A percentile compares a stretch with the other conserved stretches of the same genome.
Conservation (phyloP, 2,113 vertebrate genomes). For the Amphiprion percula region DNA sequence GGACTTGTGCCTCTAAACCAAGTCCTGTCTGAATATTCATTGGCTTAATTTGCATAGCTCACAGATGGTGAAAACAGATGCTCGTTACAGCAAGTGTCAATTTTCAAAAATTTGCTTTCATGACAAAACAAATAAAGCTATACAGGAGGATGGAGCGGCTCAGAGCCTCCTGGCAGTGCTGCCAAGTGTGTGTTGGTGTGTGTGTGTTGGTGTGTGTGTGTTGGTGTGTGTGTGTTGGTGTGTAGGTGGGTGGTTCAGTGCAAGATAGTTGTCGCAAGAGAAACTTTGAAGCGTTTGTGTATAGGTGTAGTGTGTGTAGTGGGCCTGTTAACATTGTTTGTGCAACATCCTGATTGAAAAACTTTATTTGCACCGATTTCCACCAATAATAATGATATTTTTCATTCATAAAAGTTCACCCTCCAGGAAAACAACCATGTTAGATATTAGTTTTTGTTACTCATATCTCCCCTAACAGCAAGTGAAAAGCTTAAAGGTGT, state of each 20-base stretch:
- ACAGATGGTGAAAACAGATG: constrained; percentile 86
- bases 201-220: constrained; percentile 32
- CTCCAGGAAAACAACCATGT: neutral
- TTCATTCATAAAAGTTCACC: neutral
- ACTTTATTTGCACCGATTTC: constrained; percentile 1
- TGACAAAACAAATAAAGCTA: constrained; percentile 86
- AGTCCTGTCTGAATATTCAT: constrained; percentile 86
- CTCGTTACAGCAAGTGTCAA: constrained; percentile 79
- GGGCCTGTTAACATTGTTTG: constrained; percentile 13
- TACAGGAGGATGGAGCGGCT: constrained; percentile 75
- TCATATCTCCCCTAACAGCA: neutral
- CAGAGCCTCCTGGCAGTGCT: constrained; percentile 70
- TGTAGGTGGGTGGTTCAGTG: constrained; percentile 15
- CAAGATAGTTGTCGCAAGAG: constrained; percentile 26
- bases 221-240: constrained; percentile 29
- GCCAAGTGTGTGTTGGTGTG: constrained; percentile 39
- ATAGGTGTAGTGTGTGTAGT: constrained; percentile 3
- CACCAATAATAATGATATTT: neutral
- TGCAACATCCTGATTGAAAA: neutral
- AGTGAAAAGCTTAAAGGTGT: neutral
- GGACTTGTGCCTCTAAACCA: constrained; percentile 78
- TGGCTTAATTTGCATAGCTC: constrained; percentile 80
- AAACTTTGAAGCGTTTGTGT: constrained; percentile 58
- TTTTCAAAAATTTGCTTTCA: constrained; percentile 83
- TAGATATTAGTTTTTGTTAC: neutral